Base-by-base conservation (phyloP, 2,888 invertebrate species). In the Didymodactylos carnosus region DNA sequence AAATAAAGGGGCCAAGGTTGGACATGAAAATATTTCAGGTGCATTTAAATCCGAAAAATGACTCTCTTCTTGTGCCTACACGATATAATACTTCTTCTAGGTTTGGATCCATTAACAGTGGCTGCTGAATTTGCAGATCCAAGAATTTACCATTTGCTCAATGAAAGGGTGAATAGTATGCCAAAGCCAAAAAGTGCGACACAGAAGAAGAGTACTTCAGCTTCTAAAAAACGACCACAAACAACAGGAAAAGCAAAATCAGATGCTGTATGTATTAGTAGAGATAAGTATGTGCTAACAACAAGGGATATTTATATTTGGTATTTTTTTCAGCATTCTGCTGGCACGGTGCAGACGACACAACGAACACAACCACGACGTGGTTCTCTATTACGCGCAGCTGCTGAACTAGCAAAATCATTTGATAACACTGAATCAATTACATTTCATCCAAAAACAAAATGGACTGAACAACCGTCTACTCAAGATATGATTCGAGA, bases 41-140 rank as follows among this genome's bases (percentile, higher is more conserved):
- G 35, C 2, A 35, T 39, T 7, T 25, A 14, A 19, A 83, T 83
- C 16, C 16, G 11, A 16, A n/a, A 76, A 71, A 73, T 62, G 8
- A 16, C 41, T 16, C 16, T 41, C 16, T 41, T 13, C 16, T 16
- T 41, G 41, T 41, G 11, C 11, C 11, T 16, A 41, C 11, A 23
- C 23, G 25, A 23, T 39, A 25, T 40, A 10, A 39, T 13, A 35
- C 8, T 14, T 39, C n/a, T 39, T 16, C 35, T 40, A 41, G n/a
- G 53, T 27, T 6, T 53, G 29, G 29, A 27, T 62, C 27, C 39
- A 23, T 69, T 69, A 71, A 71, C 29, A 39, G 62, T 71, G 53
- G 82, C 83, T 7, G 78, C 78, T 40, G 77, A 80, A 2, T 83
- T 80, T 79, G 82, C 81, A 39, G 82, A 83, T 76, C 78, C 79